Evolutionary conservation across 2,797 vertebrate genomes (phyloP).

Genomic region (Furcifer pardalis): DNA sequence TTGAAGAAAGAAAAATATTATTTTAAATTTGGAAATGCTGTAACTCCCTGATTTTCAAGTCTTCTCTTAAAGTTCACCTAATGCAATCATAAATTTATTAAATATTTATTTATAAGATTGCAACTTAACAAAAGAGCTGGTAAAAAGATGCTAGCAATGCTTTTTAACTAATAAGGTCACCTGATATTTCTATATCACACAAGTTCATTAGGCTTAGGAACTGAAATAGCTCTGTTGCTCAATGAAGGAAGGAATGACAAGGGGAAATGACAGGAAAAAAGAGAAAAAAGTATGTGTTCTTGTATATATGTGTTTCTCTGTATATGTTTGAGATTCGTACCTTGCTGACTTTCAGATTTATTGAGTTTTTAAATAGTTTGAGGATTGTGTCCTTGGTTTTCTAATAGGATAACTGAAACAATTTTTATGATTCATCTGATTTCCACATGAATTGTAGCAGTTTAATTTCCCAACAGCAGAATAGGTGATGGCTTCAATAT

Average conservation of each 20-base stretch:
- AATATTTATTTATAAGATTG: constrained; percentile 11
- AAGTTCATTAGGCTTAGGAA: constrained; percentile 31
- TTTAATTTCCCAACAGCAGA: constrained; percentile 65
- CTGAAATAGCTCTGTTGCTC: background rate
- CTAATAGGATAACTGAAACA: constrained; percentile 53
- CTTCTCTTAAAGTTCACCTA: constrained; percentile 14
- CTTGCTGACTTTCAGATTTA: background rate
- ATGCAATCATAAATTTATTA: constrained; percentile 24
- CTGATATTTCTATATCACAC: constrained; percentile 28
- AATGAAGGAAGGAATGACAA: constrained; percentile 7
- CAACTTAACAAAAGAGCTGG: background rate
- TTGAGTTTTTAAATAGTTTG: constrained; percentile 17
- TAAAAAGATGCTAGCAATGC: constrained; percentile 17
- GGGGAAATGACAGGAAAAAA: background rate
- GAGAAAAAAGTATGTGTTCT: background rate
- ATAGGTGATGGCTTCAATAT: constrained; percentile 51
- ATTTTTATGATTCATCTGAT: constrained; percentile 57
- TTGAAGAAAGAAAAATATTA: constrained; percentile 7
- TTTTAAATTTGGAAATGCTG: constrained; percentile 14
- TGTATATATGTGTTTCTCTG: background rate
- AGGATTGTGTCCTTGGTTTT: constrained; percentile 24
- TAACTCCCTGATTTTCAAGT: background rate
- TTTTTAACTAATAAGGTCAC: constrained; percentile 23
- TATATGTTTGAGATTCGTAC: constrained; percentile 27
- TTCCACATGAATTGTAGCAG: constrained; percentile 45